These are phyloP conservation scores for Heliornis fulica DNA, from an alignment of 2,113 vertebrate species.

Conservation along the genomic window DNA sequence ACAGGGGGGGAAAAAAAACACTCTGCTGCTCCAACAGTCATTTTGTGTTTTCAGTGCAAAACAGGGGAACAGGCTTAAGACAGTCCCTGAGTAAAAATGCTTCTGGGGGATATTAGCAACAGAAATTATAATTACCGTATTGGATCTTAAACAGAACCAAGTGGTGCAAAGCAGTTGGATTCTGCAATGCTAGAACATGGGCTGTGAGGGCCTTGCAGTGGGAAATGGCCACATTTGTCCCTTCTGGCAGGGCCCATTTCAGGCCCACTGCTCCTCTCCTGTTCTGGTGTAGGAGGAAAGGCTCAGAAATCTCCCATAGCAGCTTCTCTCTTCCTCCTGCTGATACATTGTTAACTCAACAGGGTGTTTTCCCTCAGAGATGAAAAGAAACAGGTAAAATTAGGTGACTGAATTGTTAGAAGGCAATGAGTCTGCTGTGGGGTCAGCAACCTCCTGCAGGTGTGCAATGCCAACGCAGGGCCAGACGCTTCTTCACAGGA, in stretches of 20 bases:
- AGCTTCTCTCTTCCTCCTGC: background rate
- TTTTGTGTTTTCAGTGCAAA: background rate
- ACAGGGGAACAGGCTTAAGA: background rate
- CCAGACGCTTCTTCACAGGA: background rate
- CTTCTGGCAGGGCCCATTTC: background rate
- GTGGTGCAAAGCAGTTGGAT: rapidly evolving
- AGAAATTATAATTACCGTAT: background rate
- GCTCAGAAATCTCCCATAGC: background rate
- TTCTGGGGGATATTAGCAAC: background rate
- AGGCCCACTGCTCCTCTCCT: background rate
- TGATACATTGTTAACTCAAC: background rate
- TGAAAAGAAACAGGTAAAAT: background rate
- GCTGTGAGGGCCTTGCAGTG: background rate
- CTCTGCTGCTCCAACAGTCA: background rate
- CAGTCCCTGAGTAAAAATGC: background rate
- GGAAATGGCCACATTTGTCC: background rate
- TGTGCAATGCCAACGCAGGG: rapidly evolving
- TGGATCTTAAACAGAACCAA: background rate
- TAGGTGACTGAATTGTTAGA: rapidly evolving
- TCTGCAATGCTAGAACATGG: background rate
- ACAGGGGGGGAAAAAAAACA: rapidly evolving
- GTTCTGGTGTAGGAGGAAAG: rapidly evolving
- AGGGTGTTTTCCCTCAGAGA: background rate
- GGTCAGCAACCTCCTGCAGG: background rate
- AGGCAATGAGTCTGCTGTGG: background rate